Evolutionary conservation across 2,797 vertebrate genomes (phyloP).

Genomic region (Euthynnus affinis): DNA sequence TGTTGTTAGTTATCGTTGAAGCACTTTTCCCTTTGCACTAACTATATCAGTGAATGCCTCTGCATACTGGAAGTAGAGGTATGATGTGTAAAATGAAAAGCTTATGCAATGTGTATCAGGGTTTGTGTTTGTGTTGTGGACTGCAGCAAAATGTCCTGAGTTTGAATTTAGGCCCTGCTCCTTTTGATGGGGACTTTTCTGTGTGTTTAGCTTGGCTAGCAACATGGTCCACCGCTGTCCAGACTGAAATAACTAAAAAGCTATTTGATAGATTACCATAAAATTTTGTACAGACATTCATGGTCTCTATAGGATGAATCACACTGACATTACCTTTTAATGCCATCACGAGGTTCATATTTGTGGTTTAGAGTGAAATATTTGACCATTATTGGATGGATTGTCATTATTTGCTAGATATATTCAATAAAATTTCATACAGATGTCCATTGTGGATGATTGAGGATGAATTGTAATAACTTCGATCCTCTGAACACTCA

Average conservation of each 20-base stretch:
- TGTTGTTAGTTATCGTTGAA: constrained; percentile 29
- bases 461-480: too few relatives aligned
- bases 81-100: constrained; percentile 12
- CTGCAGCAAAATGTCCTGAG: neutral
- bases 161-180: neutral
- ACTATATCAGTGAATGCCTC: constrained; percentile 26
- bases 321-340: too few relatives aligned
- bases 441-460: too few relatives aligned
- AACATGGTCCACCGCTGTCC: neutral
- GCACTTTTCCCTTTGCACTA: constrained; percentile 28
- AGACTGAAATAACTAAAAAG: neutral
- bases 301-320: too few relatives aligned
- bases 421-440: neutral
- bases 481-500: too few relatives aligned
- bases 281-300: too few relatives aligned
- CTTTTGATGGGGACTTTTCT: constrained; percentile 13
- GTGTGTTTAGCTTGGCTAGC: neutral
- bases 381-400: neutral
- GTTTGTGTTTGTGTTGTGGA: neutral
- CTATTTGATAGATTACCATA: too few relatives aligned
- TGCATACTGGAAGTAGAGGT: constrained; percentile 23
- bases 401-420: neutral
- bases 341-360: too few relatives aligned
- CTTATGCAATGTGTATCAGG: neutral
- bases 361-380: neutral